Evolutionary conservation across 2,888 invertebrate species (phyloP).

Genomic region (Drosophila atroscutellata): DNA sequence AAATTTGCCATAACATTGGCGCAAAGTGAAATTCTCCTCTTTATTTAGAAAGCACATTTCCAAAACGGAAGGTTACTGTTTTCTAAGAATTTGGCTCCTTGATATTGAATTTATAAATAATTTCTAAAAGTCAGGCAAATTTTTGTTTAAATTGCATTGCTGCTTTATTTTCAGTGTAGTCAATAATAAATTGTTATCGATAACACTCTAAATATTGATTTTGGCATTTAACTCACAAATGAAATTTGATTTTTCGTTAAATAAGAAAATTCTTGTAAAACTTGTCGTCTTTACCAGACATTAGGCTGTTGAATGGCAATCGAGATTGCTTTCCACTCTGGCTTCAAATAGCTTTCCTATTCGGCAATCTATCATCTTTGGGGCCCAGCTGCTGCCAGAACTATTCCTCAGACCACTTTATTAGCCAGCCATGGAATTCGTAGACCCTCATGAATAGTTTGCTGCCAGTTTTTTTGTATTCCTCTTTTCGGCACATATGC

Average conservation of each 20-base stretch:
- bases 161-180: no score
- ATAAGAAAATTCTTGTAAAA: neutral
- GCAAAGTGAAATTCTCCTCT: neutral
- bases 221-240: neutral
- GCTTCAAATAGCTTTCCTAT: slow-evolving; percentile 3
- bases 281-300: neutral
- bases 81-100: no score
- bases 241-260: neutral
- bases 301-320: neutral
- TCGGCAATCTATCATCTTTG: slow-evolving; percentile 7
- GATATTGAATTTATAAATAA: no score
- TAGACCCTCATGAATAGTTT: slow-evolving; percentile 31
- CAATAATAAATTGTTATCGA: neutral
- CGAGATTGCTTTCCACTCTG: slow-evolving; percentile 7
- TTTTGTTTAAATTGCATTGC: no score
- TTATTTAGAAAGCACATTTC: neutral
- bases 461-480: slow-evolving; percentile 17
- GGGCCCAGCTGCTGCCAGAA: neutral
- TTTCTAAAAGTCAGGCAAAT: no score
- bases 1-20: neutral
- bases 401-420: slow-evolving; percentile 16
- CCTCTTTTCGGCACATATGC: slow-evolving; percentile 11
- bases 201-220: no score
- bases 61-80: no score
- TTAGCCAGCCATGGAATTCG: slow-evolving; percentile 34